phyloP scores from a whole-genome alignment of 2,113 vertebrate species.

The Eupsittula cactorum region DNA sequence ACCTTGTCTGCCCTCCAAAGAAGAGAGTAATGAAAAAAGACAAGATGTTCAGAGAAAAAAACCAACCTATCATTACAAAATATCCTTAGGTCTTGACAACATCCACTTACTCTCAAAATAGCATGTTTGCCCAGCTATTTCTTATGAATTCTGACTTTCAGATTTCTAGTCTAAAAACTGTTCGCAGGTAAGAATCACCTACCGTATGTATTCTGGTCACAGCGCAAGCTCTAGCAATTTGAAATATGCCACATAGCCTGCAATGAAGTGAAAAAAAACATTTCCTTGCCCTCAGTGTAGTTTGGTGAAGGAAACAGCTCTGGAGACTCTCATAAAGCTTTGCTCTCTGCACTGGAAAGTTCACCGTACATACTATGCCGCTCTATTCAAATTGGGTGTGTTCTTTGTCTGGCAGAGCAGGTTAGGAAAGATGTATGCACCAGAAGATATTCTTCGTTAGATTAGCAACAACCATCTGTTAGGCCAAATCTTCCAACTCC shows the following conservation, averaged over 20 bases:
- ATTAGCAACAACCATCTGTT: background rate
- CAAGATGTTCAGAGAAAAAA: background rate
- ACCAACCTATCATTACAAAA: background rate
- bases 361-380: accelerated
- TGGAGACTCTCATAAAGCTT: background rate
- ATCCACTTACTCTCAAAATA: background rate
- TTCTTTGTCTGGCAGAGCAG: background rate
- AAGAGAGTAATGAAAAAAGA: background rate
- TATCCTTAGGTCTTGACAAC: background rate
- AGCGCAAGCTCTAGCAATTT: background rate
- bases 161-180: background rate
- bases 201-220: background rate
- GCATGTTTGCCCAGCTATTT: background rate
- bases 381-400: accelerated
- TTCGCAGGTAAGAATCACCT: background rate
- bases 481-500: background rate
- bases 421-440: background rate
- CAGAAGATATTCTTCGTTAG: background rate
- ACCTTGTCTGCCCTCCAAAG: background rate
- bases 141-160: background rate
- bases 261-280: background rate
- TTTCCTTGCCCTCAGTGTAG: background rate
- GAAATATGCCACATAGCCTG: background rate
- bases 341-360: background rate
- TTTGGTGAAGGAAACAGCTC: background rate